Conservation (phyloP, 2,888 invertebrate genomes). For the Plebejus anna region DNA sequence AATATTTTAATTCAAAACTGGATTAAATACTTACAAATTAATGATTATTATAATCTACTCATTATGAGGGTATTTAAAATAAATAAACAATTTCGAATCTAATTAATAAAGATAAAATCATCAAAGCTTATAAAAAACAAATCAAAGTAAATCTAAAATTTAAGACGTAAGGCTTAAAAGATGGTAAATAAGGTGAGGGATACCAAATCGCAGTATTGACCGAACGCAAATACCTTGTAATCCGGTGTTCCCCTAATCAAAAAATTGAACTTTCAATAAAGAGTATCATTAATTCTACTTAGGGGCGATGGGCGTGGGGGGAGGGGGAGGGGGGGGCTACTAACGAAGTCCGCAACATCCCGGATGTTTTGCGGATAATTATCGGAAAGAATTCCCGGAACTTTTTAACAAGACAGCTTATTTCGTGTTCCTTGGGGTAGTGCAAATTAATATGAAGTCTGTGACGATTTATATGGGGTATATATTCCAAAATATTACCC, state of each 20-base stretch:
- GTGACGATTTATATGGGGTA: neutral
- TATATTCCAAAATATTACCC: too few species aligned
- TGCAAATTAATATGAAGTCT: conserved; percentile 25
- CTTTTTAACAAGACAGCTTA: conserved; percentile 32
- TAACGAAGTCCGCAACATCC: conserved; percentile 70
- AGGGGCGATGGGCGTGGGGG: conserved; percentile 40
- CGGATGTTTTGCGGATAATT: conserved; percentile 74
- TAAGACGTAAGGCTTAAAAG: too few species aligned
- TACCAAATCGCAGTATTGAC: conserved; percentile 52
- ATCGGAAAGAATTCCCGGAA: conserved; percentile 53
- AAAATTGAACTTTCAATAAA: conserved; percentile 87
- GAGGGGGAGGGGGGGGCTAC: conserved; percentile 45
- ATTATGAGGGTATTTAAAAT: too few species aligned
- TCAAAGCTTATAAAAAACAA: too few species aligned
- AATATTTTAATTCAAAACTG: too few species aligned
- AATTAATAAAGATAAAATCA: too few species aligned
- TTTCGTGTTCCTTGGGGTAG: conserved; percentile 11
- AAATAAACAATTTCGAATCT: too few species aligned
- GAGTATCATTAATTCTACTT: conserved; percentile 84
- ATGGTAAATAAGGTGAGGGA: neutral
- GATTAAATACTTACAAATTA: too few species aligned
- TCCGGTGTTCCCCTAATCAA: conserved; percentile 82
- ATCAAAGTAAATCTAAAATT: neutral
- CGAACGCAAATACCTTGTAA: conserved; percentile 72
- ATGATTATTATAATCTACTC: too few species aligned